Conservation (phyloP, 2,888 invertebrate genomes). For the Petrolisthes cinctipes region DNA sequence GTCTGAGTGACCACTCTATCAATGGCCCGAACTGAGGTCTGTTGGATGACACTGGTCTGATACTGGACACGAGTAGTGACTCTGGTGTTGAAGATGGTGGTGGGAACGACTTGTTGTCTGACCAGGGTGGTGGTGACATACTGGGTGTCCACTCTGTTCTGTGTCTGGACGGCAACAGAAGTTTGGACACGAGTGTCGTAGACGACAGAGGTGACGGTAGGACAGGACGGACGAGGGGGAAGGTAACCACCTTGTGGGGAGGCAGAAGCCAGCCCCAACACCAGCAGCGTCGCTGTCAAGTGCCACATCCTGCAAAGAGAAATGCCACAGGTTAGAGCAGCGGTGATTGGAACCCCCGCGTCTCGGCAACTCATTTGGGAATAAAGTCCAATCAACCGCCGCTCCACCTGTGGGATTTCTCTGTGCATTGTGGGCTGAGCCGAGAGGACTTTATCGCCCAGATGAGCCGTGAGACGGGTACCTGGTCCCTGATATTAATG, state of each 20-base stretch:
- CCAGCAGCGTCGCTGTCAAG: conserved; percentile 49
- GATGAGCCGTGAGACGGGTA: conserved; percentile 52
- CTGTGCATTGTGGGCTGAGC: conserved; percentile 56
- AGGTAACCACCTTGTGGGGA: conserved; percentile 46
- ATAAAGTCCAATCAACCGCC: conserved; percentile 64
- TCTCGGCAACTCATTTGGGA: conserved; percentile 55
- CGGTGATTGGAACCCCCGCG: conserved; percentile 63
- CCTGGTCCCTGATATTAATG: conserved; percentile 34
- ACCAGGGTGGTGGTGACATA: conserved; percentile 45
- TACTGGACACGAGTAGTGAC: conserved; percentile 52
- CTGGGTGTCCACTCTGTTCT: conserved; percentile 41
- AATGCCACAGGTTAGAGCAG: conserved; percentile 62
- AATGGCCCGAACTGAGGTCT: conserved; percentile 41
- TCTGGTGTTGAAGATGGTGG: conserved; percentile 47
- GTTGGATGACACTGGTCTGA: conserved; percentile 54
- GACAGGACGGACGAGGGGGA: conserved; percentile 38
- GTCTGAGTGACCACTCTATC: conserved; percentile 53
- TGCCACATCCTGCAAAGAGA: conserved; percentile 62
- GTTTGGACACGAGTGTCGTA: conserved; percentile 53
- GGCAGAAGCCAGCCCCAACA: conserved; percentile 26
- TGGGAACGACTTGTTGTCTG: conserved; percentile 46
- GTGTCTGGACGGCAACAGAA: conserved; percentile 35
- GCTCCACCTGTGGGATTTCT: conserved; percentile 57
- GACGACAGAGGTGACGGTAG: conserved; percentile 40
- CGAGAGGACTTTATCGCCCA: conserved; percentile 63